Conservation (phyloP, 2,113 vertebrate species). For the Pseudopipra pipra region DNA sequence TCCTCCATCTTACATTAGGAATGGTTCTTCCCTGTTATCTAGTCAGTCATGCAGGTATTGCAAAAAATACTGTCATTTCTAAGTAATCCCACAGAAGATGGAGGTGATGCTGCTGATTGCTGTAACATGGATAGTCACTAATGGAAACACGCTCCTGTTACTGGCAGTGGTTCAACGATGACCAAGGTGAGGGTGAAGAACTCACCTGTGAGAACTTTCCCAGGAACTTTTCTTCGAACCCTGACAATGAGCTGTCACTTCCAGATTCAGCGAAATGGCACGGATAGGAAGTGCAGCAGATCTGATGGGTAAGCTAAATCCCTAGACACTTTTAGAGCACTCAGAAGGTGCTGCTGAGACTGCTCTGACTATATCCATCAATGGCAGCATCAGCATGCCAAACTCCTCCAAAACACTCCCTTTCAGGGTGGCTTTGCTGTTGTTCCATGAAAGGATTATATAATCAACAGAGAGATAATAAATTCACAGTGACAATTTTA, state of each 20-base stretch:
- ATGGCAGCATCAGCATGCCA: accelerated
- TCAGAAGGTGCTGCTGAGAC: not conserved
- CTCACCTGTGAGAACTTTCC: not conserved
- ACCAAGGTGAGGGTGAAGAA: not conserved
- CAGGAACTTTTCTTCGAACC: not conserved
- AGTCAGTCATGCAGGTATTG: not conserved
- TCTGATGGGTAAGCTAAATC: not conserved
- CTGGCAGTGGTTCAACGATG: accelerated
- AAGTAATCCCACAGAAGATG: not conserved
- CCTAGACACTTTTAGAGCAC: not conserved
- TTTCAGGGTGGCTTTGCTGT: not conserved
- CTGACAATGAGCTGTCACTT: not conserved
- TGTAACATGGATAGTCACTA: accelerated
- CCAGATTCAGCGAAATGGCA: not conserved
- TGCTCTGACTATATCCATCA: not conserved
- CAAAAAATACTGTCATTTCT: not conserved
- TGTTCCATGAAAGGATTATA: not conserved
- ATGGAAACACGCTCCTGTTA: accelerated
- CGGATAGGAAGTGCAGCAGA: not conserved
- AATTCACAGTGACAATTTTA: not conserved
- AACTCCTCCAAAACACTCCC: not conserved
- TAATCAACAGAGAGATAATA: not conserved
- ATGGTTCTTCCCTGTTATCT: not conserved
- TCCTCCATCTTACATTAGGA: not conserved
- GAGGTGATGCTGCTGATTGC: not conserved